phyloP scores from a whole-genome alignment of 2,797 vertebrate species.

The Pitangus sulphuratus region DNA sequence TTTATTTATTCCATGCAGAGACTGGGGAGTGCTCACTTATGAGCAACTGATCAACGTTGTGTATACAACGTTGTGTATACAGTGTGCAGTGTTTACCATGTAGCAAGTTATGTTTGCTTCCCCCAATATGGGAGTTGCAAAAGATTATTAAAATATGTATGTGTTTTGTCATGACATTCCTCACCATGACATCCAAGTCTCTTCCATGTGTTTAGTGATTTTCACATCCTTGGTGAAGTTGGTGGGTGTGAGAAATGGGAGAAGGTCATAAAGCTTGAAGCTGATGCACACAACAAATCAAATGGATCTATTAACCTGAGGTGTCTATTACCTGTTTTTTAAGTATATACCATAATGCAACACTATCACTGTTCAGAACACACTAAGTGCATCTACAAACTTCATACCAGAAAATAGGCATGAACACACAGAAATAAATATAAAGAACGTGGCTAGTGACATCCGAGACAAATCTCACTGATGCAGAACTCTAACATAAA shows the following conservation, averaged over 20 bases:
- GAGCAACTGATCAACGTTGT: fast-evolving
- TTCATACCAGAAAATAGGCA: not conserved
- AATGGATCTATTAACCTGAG: not conserved
- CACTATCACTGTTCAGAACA: not conserved
- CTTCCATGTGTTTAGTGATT: not conserved
- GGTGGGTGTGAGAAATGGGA: not conserved
- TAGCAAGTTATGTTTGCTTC: not conserved
- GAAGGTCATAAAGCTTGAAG: not conserved
- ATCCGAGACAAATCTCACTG: not conserved
- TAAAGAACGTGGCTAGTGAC: not conserved
- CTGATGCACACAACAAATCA: not conserved
- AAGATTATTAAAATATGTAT: not conserved
- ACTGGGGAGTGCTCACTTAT: not conserved
- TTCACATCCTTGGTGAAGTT: not conserved
- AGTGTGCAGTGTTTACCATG: not conserved
- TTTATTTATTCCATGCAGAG: not conserved
- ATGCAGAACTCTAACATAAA: not conserved
- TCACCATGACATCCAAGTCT: not conserved
- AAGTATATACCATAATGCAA: not conserved
- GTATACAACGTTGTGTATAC: not conserved
- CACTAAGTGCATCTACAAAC: not conserved
- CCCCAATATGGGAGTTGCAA: not conserved
- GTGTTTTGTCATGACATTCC: not conserved
- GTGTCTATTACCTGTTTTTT: fast-evolving
- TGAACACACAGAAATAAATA: not conserved